Evolutionary conservation across 1,140 invertebrate species (phyloP), one percentile per base, ranked within the genome.

Genomic region (Drosophila fuyamai): DNA sequence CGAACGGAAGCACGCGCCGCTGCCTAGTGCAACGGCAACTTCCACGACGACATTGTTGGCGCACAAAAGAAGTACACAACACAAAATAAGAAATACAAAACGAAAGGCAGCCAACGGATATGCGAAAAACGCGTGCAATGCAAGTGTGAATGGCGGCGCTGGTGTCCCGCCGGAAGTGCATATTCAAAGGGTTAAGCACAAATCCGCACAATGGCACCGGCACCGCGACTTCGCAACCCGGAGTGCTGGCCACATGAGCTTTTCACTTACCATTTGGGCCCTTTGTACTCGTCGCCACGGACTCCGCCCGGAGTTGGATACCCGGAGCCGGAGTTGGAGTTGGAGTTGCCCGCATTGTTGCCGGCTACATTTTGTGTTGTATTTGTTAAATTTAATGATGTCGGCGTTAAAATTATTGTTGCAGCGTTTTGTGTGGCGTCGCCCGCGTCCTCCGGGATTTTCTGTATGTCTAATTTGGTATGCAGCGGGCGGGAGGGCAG

Each of bases 381-480:
- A 79, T 88, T 90, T 90, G 86, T 90, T 86, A 79, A 79, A 89
- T 90, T 90, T 90, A 90, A 91, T 90, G 86, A 90, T 90, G 86
- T 90, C 79, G 86, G 86, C 82, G 85, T 86, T 89, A 90, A 83
- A 91, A 91, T 91, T 88, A 91, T 88, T 84, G 88, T 91, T 91
- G 88, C 75, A 73, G 80, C 86, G 63, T 86, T 90, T 77, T 84
- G 82, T 78, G 77, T 47, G 50, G 18, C 66, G 47, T 67, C 81
- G 16, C 41, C 78, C 29, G 12, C 78, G 18, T 85, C 89, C 76
- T 84, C 73, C 7, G 89, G 73, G 67, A 91, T 67, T 61, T 85
- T 80, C 65, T 91, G 81, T 76, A 91, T 90, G 78, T 91, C 89
- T 89, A 91, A 88, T 91, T 91, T 91, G 32, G 71, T 90, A 80